Conservation (phyloP, 2,888 invertebrate species). For the Omphaloscelis lunosa region DNA sequence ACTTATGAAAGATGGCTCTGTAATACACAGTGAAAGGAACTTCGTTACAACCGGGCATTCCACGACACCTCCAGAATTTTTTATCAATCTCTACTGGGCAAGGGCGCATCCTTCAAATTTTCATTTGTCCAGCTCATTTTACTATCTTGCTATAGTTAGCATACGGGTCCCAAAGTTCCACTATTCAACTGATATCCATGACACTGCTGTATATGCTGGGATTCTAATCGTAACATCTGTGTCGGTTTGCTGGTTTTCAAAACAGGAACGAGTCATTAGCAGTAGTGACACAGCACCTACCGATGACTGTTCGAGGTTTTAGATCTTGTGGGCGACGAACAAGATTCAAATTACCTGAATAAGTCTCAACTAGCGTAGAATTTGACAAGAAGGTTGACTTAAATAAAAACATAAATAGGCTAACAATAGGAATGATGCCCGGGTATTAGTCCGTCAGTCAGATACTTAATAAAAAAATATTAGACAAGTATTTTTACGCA, state of each 20-base stretch:
- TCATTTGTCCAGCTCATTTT: no score
- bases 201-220: background rate
- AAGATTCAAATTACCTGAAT: background rate
- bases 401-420: background rate
- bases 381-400: background rate
- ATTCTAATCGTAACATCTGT: background rate
- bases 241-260: background rate
- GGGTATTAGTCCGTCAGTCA: no score
- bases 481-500: no score
- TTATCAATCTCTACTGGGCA: no score
- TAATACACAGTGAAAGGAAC: no score
- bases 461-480: no score
- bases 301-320: background rate
- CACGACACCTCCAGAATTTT: no score
- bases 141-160: background rate
- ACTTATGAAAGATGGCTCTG: no score
- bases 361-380: background rate
- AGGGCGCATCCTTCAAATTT: no score
- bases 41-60: no score
- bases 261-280: constrained; percentile 37
- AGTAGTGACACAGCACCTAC: constrained; percentile 8
- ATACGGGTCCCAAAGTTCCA: background rate
- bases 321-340: background rate
- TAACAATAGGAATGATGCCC: no score
- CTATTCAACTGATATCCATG: no score